Percentiles rank a stretch among this genome's conserved stretches.
phyloP scores from a whole-genome alignment of 2,113 vertebrate genomes.

The Chrysemys picta region DNA sequence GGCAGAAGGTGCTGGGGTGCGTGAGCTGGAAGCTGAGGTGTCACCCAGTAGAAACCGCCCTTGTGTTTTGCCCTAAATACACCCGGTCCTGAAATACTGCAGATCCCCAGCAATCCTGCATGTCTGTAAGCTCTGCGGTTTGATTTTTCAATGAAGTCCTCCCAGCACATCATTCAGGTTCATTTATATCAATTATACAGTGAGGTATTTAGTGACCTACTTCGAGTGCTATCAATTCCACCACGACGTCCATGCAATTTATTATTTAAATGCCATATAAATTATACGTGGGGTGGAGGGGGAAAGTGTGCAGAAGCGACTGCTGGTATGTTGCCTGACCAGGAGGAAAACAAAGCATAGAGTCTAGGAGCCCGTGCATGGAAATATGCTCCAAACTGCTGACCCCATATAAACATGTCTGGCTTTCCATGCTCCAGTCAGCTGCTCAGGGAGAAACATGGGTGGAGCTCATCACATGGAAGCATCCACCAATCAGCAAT shows the following conservation, averaged over 20 bases:
- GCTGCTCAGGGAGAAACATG: not conserved
- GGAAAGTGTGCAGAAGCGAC: not conserved
- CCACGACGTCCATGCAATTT: slow-evolving; percentile 37
- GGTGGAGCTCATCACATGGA: not conserved
- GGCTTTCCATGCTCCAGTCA: not conserved
- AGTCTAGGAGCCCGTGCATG: not conserved
- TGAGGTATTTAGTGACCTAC: slow-evolving; percentile 72
- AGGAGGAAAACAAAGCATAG: not conserved
- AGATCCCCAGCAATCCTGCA: not conserved
- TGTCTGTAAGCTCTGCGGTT: slow-evolving; percentile 52
- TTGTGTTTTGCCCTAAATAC: not conserved
- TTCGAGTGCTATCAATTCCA: slow-evolving; percentile 57
- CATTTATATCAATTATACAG: slow-evolving; percentile 72
- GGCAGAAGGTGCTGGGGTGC: not conserved
- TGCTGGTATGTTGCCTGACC: not conserved
- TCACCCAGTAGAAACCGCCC: not conserved
- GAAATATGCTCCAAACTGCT: not conserved
- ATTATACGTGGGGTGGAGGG: slow-evolving; percentile 48
- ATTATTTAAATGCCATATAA: slow-evolving; percentile 72
- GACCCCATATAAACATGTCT: not conserved
- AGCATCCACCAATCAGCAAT: no score
- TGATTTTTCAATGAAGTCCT: slow-evolving; percentile 57
- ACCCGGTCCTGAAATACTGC: not conserved
- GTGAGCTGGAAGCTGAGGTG: not conserved
- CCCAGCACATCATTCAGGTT: slow-evolving; percentile 52